Base-by-base conservation (phyloP, 2,888 invertebrate genomes). In the Papilio demoleus region DNA sequence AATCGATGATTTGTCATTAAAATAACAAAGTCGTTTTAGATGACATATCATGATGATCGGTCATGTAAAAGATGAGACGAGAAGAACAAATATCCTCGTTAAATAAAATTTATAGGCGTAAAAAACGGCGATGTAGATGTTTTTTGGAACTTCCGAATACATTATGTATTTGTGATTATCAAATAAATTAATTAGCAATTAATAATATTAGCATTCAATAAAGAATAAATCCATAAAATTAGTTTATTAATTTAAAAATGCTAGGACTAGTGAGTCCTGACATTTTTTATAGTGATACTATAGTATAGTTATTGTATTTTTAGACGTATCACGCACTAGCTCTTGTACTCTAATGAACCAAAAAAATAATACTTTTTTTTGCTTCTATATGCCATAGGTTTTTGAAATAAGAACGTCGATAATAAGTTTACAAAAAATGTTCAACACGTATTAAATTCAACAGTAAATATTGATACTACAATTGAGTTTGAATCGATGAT, bases 81-180 rank as follows among this genome's bases (percentile, higher is more conserved):
- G 53, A 56, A n/a, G 31, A 4, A 56, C 31, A 56, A 56, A 31
- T 27, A 56, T n/a, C 31, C 8, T 56, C 17, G n/a, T 31, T 31
- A 9, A 31, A 56, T 31, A 56, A 1, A 56, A 56, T 27, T 53
- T 27, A 9, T 9, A 56, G 9, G 11, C 17, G 53, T 17, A 31
- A 31, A 31, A n/a, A 31, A 31, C 31, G 6, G 3, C 31, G 9
- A 56, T 56, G 31, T 56, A 17, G 31, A 31, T 31, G 31, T 17
- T 56, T 6, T 27, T 53, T n/a, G 31, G 19, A 6, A 59, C 38
- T 59, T 59, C 59, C 38, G 59, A 59, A 19, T 59, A 59, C 11
- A 59, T 59, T 59, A 59, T 31, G 17, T 53, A 53, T 53, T 59
- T 59, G 36, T 22, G 14, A 8, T 59, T 19, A 38, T 38, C 59